Evolutionary conservation across 2,888 invertebrate species (phyloP).

Genomic region (Drosophila mimetica): DNA sequence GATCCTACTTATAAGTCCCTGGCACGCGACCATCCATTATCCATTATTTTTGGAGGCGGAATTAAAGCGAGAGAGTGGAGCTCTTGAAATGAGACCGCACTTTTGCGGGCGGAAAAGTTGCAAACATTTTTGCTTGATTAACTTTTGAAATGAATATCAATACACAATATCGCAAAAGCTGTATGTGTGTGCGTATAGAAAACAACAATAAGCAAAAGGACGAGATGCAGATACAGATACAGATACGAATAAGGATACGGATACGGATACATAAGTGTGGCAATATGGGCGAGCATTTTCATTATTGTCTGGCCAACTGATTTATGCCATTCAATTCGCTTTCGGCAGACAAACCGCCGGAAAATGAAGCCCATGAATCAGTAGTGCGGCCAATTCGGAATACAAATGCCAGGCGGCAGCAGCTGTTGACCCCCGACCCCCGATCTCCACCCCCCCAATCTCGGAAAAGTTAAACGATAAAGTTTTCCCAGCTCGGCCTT

Average conservation of each 20-base stretch:
- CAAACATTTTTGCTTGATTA: constrained; percentile 71
- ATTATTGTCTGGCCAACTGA: constrained; percentile 64
- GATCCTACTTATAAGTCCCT: constrained; percentile 53
- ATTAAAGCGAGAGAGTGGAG: constrained; percentile 5
- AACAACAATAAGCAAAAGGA: constrained; percentile 19
- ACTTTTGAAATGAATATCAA: constrained; percentile 73
- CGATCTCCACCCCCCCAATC: not conserved
- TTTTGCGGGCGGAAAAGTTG: constrained; percentile 28
- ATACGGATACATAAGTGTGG: constrained; percentile 18
- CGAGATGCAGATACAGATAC: constrained; percentile 15
- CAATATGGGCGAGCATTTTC: constrained; percentile 54
- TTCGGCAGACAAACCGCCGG: constrained; percentile 58
- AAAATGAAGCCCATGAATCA: constrained; percentile 70
- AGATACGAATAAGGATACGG: not conserved
- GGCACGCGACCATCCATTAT: constrained; percentile 65
- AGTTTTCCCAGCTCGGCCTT: constrained; percentile 44
- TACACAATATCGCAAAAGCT: constrained; percentile 39
- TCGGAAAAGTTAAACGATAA: constrained; percentile 41
- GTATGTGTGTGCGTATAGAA: not conserved
- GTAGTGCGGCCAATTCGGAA: constrained; percentile 50
- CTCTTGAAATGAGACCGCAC: constrained; percentile 29
- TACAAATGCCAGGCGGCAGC: constrained; percentile 43
- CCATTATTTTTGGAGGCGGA: not conserved
- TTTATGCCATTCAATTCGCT: constrained; percentile 69
- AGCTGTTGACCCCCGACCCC: constrained; percentile 25